Percentiles rank a stretch among this genome's conserved stretches.
Evolutionary conservation across 2,113 vertebrate genomes (phyloP).

Genomic region (Thermophis baileyi): DNA sequence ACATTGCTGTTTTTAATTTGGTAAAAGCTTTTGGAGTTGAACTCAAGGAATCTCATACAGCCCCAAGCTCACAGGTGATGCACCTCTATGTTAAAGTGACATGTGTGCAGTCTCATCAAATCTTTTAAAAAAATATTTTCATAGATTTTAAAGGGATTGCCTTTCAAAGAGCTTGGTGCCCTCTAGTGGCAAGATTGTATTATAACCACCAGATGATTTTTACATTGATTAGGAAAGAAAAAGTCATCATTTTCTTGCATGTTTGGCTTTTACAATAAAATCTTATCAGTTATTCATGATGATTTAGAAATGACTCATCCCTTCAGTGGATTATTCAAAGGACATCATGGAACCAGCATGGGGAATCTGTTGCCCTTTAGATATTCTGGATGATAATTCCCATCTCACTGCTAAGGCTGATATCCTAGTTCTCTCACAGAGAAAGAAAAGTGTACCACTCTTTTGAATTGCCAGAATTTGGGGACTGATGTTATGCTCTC

Average conservation of each 20-base stretch:
- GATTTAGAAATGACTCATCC: not conserved
- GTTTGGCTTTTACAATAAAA: not conserved
- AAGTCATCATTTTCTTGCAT: not conserved
- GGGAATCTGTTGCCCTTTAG: not conserved
- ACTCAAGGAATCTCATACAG: not conserved
- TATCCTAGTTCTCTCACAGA: not conserved
- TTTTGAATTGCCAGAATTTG: not conserved
- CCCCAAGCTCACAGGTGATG: not conserved
- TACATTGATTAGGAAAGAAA: not conserved
- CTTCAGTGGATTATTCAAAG: not conserved
- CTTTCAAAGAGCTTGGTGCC: constrained; percentile 4
- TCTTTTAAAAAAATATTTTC: not conserved
- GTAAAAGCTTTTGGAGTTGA: not conserved
- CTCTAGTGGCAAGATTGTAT: not conserved
- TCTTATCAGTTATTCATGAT: not conserved
- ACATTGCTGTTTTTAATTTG: not conserved
- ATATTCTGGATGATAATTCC: not conserved
- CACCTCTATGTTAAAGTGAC: not conserved
- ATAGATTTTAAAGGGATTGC: not conserved
- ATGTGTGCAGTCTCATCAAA: not conserved
- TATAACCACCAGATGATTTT: not conserved
- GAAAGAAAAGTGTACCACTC: not conserved
- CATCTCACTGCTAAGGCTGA: not conserved
- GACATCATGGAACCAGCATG: not conserved
- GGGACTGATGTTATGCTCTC: not conserved